A percentile compares a stretch with the other conserved stretches of the same genome.
phyloP scores from a whole-genome alignment of 2,888 invertebrate species.

The Drosophila falleni region DNA sequence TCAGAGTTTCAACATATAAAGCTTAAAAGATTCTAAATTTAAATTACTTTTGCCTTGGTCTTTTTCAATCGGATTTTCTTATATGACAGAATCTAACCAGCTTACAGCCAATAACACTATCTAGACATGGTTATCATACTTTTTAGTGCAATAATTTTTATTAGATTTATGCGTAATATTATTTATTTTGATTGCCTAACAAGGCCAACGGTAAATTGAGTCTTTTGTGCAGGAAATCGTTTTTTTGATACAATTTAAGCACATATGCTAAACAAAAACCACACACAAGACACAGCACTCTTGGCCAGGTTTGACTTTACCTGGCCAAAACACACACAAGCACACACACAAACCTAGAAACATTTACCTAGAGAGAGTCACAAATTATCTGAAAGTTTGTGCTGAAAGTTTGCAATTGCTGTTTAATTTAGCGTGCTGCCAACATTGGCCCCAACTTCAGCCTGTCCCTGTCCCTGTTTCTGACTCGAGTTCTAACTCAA shows the following conservation, averaged over 20 bases:
- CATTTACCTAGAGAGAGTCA: slow-evolving; percentile 20
- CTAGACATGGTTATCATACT: background rate
- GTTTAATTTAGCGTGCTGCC: slow-evolving; percentile 82
- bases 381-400: slow-evolving; percentile 72
- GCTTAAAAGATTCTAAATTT: background rate
- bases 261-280: slow-evolving; percentile 59
- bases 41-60: no score
- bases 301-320: slow-evolving; percentile 18
- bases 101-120: background rate
- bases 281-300: slow-evolving; percentile 5
- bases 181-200: slow-evolving; percentile 43
- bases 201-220: slow-evolving; percentile 40
- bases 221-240: slow-evolving; percentile 60
- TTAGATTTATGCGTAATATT: slow-evolving; percentile 48
- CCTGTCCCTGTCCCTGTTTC: slow-evolving; percentile 1
- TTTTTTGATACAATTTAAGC: slow-evolving; percentile 54
- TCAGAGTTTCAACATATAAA: background rate
- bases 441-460: slow-evolving; percentile 19
- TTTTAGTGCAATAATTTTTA: slow-evolving; percentile 25
- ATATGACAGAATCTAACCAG: background rate
- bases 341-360: background rate
- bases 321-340: slow-evolving; percentile 22
- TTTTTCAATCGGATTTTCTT: background rate
- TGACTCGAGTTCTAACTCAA: slow-evolving; percentile 66
- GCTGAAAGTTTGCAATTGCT: slow-evolving; percentile 83